Conservation (phyloP, 2,888 invertebrate species). For the Sinotaia quadrata region DNA sequence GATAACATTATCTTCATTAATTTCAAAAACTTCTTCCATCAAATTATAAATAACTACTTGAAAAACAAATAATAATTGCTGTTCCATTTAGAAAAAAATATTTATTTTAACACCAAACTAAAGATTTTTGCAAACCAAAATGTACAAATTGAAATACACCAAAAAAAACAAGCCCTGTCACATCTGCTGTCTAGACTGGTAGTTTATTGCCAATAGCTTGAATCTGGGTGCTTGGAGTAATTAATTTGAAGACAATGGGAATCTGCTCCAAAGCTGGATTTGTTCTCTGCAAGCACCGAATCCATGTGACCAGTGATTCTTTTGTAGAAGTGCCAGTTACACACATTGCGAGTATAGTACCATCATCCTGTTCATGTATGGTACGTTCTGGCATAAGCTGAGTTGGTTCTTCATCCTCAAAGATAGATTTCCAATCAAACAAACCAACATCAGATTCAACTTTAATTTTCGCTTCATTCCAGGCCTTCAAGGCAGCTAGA, state of each 20-base stretch:
- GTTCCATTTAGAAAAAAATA: no score
- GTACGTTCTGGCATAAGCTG: constrained; percentile 75
- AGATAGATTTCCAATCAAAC: constrained; percentile 49
- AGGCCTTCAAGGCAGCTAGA: constrained; percentile 32
- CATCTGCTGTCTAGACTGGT: no score
- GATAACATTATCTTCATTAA: no score
- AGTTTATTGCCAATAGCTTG: constrained; percentile 29
- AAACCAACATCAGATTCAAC: constrained; percentile 39
- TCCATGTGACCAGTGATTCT: constrained; percentile 87
- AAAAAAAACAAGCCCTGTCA: no score
- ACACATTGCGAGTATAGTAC: constrained; percentile 88
- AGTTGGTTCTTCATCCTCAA: constrained; percentile 53
- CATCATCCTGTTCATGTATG: constrained; percentile 94
- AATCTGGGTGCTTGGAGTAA: constrained; percentile 75
- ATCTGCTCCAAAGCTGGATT: constrained; percentile 83
- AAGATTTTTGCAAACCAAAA: no score
- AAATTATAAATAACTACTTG: no score
- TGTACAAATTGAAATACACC: no score
- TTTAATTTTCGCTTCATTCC: constrained; percentile 40
- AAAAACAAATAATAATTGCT: no score
- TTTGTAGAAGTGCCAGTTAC: constrained; percentile 88
- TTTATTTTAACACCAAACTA: no score
- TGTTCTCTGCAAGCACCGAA: constrained; percentile 79
- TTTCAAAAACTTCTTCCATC: no score
- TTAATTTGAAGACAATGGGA: constrained; percentile 88